Base-by-base conservation (phyloP, 2,888 invertebrate genomes). In the Alloplasta piceator region DNA sequence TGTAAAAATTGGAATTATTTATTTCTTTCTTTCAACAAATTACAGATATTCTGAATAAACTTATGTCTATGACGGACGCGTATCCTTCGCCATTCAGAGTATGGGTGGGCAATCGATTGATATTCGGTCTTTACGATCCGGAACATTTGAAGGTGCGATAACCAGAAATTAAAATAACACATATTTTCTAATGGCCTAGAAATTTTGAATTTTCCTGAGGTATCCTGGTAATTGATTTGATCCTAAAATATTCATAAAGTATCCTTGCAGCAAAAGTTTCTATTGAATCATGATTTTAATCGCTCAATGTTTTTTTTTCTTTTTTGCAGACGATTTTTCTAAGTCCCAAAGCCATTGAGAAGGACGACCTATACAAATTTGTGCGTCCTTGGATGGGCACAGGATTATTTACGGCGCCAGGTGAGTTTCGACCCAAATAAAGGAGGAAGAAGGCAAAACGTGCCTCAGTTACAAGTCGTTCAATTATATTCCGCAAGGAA, bases 391-490 rank as follows among this genome's bases (percentile, higher is more conserved):
- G 87, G 87, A 38, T 87, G 50, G 88, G 88, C 52, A 86, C 84
- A 10, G 88, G 88, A 78, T 84, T 89, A 79, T 87, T 89, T 73
- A 86, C 86, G 10, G 87, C 88, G 58, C 87, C 88, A 72, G 87
- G 87, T 88, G 73, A 85, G 83, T 67, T 77, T 66, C 41, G 39
- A 70, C 68, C 60, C 52, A 50, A 60, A 4, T 67, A 6, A n/a
- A 4, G n/a, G 80, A 81, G 67, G 80, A 83, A 67, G 38, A 52
- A 46, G 75, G 43, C 6, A 52, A 80, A 75, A 87, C 87, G 87
- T 87, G 88, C 80, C 81, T 76, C 64, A 84, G 68, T 82, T 88
- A 87, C 84, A 87, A 88, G 85, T 83, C 66, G 82, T 82, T 83
- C 79, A 82, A 85, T 85, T 84, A 85, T 26, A 26, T 82, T 68